These are phyloP conservation scores for Meteorus sp. DNA, from an alignment of 1,140 invertebrate species.

Conservation along the genomic window DNA sequence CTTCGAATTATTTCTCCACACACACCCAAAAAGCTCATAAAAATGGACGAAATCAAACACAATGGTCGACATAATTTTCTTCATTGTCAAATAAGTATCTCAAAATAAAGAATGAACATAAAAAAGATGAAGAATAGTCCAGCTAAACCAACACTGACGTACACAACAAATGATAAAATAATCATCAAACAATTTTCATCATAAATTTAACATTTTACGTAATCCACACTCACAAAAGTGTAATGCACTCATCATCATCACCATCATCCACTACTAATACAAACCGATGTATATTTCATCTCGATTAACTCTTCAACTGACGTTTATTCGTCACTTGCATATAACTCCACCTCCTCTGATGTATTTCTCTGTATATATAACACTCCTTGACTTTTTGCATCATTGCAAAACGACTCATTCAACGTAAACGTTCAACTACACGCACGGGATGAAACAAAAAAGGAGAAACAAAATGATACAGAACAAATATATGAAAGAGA, in stretches of 20 bases:
- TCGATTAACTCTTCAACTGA: constrained; percentile 21
- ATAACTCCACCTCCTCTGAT: constrained; percentile 15
- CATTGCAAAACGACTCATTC: constrained; percentile 18
- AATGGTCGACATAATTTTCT: too few relatives aligned
- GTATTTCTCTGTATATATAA: not conserved
- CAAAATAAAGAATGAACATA: too few relatives aligned
- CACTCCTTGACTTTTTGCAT: constrained; percentile 7
- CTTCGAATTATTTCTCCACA: too few relatives aligned
- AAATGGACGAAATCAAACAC: too few relatives aligned
- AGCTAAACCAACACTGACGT: too few relatives aligned
- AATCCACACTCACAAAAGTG: constrained; percentile 11
- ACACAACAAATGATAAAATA: not conserved
- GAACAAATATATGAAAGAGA: not conserved
- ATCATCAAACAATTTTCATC: not conserved
- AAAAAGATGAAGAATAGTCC: too few relatives aligned
- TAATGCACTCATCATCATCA: constrained; percentile 20
- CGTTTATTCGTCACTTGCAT: constrained; percentile 25
- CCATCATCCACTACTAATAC: too few relatives aligned
- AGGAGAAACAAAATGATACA: constrained; percentile 1
- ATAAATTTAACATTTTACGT: constrained; percentile 15
- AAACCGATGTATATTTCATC: constrained; percentile 24
- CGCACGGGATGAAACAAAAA: constrained; percentile 4
- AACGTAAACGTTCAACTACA: too few relatives aligned
- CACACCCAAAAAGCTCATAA: too few relatives aligned
- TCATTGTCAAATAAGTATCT: too few relatives aligned